These are phyloP conservation scores for Antedon mediterranea DNA, from an alignment of 53 echinoderm and acorn worm species.

Conservation along the genomic window DNA sequence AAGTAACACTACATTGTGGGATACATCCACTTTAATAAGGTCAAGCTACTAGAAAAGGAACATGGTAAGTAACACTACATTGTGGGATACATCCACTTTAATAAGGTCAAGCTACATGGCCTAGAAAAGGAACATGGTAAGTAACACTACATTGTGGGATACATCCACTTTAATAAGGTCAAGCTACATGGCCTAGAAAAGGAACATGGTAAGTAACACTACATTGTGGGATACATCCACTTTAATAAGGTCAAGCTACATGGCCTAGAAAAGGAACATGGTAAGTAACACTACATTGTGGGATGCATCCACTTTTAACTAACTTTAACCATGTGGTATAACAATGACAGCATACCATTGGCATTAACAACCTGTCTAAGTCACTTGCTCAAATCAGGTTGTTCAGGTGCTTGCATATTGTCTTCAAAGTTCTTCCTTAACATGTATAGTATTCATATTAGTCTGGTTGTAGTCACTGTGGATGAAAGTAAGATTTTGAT, in stretches of 20 bases:
- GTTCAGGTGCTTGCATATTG: too few relatives aligned
- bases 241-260: constrained; percentile 91
- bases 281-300: constrained; percentile 29
- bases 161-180: constrained; percentile 85
- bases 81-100: constrained; percentile 14
- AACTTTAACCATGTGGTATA: too few relatives aligned
- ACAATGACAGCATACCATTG: too few relatives aligned
- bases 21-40: constrained; percentile 67
- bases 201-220: constrained; percentile 51
- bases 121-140: constrained; percentile 71
- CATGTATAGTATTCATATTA: too few relatives aligned
- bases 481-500: too few relatives aligned
- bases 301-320: too few relatives aligned
- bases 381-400: too few relatives aligned
- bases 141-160: constrained; percentile 9
- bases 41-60: constrained; percentile 80
- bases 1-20: constrained; percentile 18
- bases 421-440: too few relatives aligned
- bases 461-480: too few relatives aligned
- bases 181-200: constrained; percentile 71
- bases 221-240: neutral
- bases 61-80: constrained; percentile 34
- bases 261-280: constrained; percentile 65
- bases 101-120: constrained; percentile 85
- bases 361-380: too few relatives aligned